Percentiles rank a stretch among this genome's conserved stretches.
Conservation (phyloP, 1,140 invertebrate species). For the Protaetia brevitarsis region DNA sequence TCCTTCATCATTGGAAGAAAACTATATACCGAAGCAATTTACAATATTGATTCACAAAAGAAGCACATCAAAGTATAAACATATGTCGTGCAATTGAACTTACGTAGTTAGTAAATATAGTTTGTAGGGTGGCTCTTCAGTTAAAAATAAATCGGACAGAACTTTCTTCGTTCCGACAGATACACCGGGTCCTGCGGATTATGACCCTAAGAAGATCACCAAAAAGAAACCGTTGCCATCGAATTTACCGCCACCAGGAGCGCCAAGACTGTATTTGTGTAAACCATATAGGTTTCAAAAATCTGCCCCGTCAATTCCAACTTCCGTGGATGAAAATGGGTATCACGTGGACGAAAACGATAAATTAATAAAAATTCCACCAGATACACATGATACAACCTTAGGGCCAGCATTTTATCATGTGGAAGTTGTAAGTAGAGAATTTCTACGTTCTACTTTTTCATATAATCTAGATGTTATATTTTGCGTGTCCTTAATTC, state of each 20-base stretch:
- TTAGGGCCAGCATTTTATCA: conserved; percentile 36
- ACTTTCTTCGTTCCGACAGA: conserved; percentile 20
- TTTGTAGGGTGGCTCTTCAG: conserved; percentile 31
- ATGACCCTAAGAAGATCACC: conserved; percentile 28
- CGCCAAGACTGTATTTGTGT: conserved; percentile 37
- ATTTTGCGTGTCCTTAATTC: not conserved
- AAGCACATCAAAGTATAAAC: not conserved
- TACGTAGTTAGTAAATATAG: not conserved
- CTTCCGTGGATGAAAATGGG: conserved; percentile 38
- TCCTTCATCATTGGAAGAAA: not conserved
- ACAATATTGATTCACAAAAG: not conserved
- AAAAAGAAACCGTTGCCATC: conserved; percentile 21
- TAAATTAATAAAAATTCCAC: conserved; percentile 31
- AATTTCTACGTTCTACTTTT: not conserved
- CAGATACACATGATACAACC: conserved; percentile 28
- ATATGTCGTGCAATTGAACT: not conserved
- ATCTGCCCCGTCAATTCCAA: conserved; percentile 38
- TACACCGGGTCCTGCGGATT: conserved; percentile 29
- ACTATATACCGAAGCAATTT: conserved; percentile 24
- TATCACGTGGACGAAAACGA: conserved; percentile 33
- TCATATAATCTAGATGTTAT: not conserved
- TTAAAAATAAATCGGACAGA: conserved; percentile 31
- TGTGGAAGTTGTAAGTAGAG: conserved; percentile 27
- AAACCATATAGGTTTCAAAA: conserved; percentile 27
- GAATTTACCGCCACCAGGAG: conserved; percentile 7